Evolutionary conservation across 1,140 invertebrate genomes (phyloP).

Genomic region (Orussus abietinus): DNA sequence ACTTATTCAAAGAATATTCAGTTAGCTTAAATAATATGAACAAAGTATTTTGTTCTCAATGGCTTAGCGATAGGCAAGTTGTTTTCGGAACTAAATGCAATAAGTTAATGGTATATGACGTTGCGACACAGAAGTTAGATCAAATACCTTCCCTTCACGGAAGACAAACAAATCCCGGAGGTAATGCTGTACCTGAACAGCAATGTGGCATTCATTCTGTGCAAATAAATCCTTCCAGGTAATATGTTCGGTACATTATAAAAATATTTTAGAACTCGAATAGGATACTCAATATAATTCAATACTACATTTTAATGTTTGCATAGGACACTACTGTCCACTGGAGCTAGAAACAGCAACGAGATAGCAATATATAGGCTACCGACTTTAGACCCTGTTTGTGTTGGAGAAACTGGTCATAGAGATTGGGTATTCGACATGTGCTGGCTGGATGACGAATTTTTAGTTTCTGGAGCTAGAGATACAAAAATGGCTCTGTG

Average conservation of each 20-base stretch:
- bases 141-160: conserved; percentile 80
- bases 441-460: conserved; percentile 95
- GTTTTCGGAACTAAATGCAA: conserved; percentile 97
- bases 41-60: conserved; percentile 95
- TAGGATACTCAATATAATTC: conserved; percentile 2
- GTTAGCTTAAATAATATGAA: conserved; percentile 83
- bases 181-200: conserved; percentile 57
- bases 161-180: conserved; percentile 54
- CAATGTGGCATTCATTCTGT: conserved; percentile 91
- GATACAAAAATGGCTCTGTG: conserved; percentile 83
- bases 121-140: conserved; percentile 59
- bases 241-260: conserved; percentile 12
- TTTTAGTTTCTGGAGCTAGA: conserved; percentile 87
- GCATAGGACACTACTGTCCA: conserved; percentile 79
- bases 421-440: conserved; percentile 94
- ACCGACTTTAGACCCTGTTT: conserved; percentile 90
- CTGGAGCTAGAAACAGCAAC: conserved; percentile 86
- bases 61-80: conserved; percentile 91
- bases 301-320: conserved; percentile 14
- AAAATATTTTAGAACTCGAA: conserved; percentile 2
- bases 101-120: conserved; percentile 66
- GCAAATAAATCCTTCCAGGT: conserved; percentile 86
- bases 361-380: conserved; percentile 91
- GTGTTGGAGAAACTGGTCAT: conserved; percentile 89
- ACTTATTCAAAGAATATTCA: conserved; percentile 81